Evolutionary conservation across 2,797 vertebrate species (phyloP), one percentile per base, ranked within the genome.

Genomic region (Girardinus metallicus): DNA sequence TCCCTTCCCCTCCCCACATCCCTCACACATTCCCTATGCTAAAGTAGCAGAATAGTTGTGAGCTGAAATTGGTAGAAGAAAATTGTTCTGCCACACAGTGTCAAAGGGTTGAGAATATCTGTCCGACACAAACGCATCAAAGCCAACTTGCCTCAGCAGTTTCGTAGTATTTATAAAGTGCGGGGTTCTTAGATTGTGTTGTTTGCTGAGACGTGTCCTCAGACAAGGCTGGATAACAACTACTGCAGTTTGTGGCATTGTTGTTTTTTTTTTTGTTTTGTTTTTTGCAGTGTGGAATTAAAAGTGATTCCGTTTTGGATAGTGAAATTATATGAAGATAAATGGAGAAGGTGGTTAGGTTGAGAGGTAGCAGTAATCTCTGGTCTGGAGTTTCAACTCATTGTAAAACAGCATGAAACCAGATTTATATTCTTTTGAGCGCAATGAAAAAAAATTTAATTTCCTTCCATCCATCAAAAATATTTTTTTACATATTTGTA

Each of bases 11-110:
- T 49, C 18, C 49, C 21, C 8, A 21, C 18, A 12, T 10, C 9
- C 41, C 11, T 2, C 15, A 53, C 26, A 4, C 62, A 23, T 21
- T 26, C 31, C 15, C 16, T 60, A 68, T 60, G 68, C 47, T 44
- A 46, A 81, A 55, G 70, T 44, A 53, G 39, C 31, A 36, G 31
- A 79, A 55, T 76, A 26, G 31, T 31, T 68, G 21, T 12, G 76
- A 75, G 21, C 7, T 46, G 43, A 81, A 74, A 49, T n/a, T 62
- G 39, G 23, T 74, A 36, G 78, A 77, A 78, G 72, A 80, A 80
- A 60, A 80, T 74, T 79, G 85, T 84, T 78, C 53, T 64, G 77
- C 73, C n/a, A 46, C 53, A 73, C 49, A 34, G 47, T 77, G 75
- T 74, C 41, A 66, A 43, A 72, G 36, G 51, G 36, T 80, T 64